Conservation (phyloP, 2,797 vertebrate species). For the Menidia menidia region DNA sequence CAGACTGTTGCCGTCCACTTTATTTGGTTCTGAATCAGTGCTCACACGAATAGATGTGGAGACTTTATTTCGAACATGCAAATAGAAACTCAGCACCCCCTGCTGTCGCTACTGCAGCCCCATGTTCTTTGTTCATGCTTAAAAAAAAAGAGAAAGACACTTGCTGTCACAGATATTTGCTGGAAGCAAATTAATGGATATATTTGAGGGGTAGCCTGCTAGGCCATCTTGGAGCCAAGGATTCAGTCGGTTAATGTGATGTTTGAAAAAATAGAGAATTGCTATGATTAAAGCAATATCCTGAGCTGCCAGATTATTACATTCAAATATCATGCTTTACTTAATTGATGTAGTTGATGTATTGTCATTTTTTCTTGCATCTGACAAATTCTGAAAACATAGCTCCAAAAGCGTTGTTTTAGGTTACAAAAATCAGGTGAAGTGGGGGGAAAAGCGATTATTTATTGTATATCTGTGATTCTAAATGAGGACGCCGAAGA, state of each 20-base stretch:
- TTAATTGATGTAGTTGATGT: neutral
- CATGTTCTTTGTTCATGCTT: constrained; percentile 15
- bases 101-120: constrained; percentile 55
- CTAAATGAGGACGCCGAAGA: neutral
- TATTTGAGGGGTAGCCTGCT: neutral
- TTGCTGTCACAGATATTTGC: constrained; percentile 1
- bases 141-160: constrained; percentile 5
- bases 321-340: neutral
- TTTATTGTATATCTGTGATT: neutral
- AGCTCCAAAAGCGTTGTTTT: neutral
- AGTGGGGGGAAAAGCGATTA: neutral
- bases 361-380: neutral
- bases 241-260: neutral
- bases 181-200: constrained; percentile 9
- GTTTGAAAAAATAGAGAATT: neutral
- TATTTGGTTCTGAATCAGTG: constrained; percentile 65
- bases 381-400: no score
- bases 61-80: constrained; percentile 43
- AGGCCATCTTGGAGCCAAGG: neutral
- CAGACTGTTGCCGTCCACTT: constrained; percentile 64
- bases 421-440: neutral
- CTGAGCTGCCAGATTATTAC: neutral
- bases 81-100: constrained; percentile 74
- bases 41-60: constrained; percentile 48
- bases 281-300: neutral